Percentiles rank a stretch among this genome's conserved stretches.
Conservation (phyloP, 1,140 invertebrate genomes). For the Cotesia glomerata region DNA sequence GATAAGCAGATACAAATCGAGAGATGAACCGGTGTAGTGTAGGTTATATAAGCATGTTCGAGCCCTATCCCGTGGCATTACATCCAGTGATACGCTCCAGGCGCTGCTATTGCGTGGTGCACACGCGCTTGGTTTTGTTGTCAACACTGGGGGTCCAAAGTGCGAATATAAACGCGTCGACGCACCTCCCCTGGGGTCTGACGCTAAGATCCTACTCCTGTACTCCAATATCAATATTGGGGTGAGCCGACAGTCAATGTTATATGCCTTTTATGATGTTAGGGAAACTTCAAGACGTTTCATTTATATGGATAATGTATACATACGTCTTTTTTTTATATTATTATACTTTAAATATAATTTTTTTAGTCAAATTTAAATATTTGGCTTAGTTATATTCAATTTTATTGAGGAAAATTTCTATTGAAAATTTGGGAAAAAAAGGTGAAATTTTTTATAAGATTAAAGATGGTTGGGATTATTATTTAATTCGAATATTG, state of each 20-base stretch:
- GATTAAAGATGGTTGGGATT: too few relatives aligned
- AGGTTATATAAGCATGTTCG: neutral
- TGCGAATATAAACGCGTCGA: slow-evolving; percentile 61
- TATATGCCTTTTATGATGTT: slow-evolving; percentile 16
- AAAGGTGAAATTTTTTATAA: too few relatives aligned
- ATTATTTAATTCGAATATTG: too few relatives aligned
- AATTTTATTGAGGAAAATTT: too few relatives aligned
- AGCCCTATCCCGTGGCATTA: neutral
- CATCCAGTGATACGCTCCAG: neutral
- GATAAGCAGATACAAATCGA: slow-evolving; percentile 57
- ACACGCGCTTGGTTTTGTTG: slow-evolving; percentile 9
- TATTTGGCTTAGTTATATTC: neutral
- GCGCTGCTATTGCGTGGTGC: neutral
- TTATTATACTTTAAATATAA: too few relatives aligned
- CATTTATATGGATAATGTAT: neutral
- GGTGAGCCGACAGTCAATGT: slow-evolving; percentile 33
- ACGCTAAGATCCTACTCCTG: slow-evolving; percentile 51
- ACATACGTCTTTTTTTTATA: neutral
- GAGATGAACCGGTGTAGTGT: slow-evolving; percentile 36
- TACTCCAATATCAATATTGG: slow-evolving; percentile 55
- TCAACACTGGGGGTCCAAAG: slow-evolving; percentile 43
- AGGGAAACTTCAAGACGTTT: slow-evolving; percentile 6
- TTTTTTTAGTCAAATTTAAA: neutral
- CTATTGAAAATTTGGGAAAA: too few relatives aligned
- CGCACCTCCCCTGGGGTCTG: slow-evolving; percentile 42